Conservation (phyloP, 2,888 invertebrate species). For the Apamea epomidion region DNA sequence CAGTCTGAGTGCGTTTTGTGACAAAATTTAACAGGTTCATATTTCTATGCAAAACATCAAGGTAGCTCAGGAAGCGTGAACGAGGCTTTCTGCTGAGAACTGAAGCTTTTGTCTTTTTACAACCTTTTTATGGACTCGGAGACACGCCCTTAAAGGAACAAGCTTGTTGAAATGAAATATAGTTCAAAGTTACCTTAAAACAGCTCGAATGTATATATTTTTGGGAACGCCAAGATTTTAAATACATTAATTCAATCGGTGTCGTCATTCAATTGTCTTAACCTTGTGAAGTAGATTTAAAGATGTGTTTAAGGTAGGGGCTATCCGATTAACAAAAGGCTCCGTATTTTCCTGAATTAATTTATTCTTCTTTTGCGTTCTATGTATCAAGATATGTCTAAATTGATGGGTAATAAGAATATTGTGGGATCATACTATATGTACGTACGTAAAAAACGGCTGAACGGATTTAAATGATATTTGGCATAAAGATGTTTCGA, state of each 20-base stretch:
- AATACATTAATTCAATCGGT: slow-evolving; percentile 34
- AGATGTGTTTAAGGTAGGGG: slow-evolving; percentile 41
- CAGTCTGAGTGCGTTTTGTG: slow-evolving; percentile 63
- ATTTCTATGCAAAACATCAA: slow-evolving; percentile 63
- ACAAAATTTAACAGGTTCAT: slow-evolving; percentile 66
- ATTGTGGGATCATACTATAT: no score
- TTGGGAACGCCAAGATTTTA: slow-evolving; percentile 25
- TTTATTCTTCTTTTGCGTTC: neutral
- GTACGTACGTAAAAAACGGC: neutral
- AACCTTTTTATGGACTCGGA: slow-evolving; percentile 54
- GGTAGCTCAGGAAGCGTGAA: slow-evolving; percentile 35
- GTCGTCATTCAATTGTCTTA: slow-evolving; percentile 34
- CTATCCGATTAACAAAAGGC: slow-evolving; percentile 39
- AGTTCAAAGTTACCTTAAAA: slow-evolving; percentile 30
- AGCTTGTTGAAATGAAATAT: slow-evolving; percentile 53
- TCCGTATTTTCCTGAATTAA: slow-evolving; percentile 18
- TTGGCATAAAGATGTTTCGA: neutral
- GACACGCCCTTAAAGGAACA: slow-evolving; percentile 50
- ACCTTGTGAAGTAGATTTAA: slow-evolving; percentile 38
- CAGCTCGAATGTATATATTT: slow-evolving; percentile 33
- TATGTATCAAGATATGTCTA: neutral
- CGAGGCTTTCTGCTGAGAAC: slow-evolving; percentile 45
- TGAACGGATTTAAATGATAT: neutral
- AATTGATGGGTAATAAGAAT: neutral
- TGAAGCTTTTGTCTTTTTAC: slow-evolving; percentile 55